These are phyloP conservation scores for Nothocercus nigrocapillus DNA, from an alignment of 2,113 vertebrate species.

Conservation along the genomic window DNA sequence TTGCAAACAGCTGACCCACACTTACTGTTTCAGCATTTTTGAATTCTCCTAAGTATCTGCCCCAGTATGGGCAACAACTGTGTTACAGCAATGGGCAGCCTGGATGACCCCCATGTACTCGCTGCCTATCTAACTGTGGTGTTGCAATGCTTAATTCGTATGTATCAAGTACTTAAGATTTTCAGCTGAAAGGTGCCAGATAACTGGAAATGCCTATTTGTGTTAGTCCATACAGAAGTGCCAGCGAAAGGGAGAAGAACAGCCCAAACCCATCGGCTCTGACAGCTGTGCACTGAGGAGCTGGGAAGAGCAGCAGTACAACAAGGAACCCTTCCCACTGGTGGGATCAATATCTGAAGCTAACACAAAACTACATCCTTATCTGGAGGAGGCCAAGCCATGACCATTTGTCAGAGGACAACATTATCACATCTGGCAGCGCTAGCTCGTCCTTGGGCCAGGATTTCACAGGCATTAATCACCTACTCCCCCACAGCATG, in stretches of 20 bases:
- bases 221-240: not conserved
- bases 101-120: not conserved
- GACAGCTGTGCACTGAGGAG: not conserved
- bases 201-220: not conserved
- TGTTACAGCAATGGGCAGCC: rapidly evolving
- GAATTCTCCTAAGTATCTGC: constrained; percentile 41
- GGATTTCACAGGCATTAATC: constrained; percentile 54
- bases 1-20: constrained; percentile 1
- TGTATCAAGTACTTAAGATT: not conserved
- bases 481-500: constrained; percentile 11
- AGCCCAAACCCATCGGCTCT: not conserved
- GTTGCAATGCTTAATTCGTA: not conserved
- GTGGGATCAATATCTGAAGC: not conserved
- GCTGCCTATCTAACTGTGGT: not conserved
- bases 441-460: constrained; percentile 13
- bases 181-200: not conserved
- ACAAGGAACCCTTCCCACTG: not conserved
- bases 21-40: not conserved
- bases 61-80: not conserved
- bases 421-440: constrained; percentile 29
- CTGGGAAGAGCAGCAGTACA: not conserved
- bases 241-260: not conserved
- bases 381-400: constrained; percentile 13
- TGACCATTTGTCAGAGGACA: constrained; percentile 37
- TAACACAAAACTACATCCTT: not conserved